Percentiles rank a stretch among this genome's conserved stretches.
Conservation (phyloP, 1,140 invertebrate species). For the Lepidurus arcticus region DNA sequence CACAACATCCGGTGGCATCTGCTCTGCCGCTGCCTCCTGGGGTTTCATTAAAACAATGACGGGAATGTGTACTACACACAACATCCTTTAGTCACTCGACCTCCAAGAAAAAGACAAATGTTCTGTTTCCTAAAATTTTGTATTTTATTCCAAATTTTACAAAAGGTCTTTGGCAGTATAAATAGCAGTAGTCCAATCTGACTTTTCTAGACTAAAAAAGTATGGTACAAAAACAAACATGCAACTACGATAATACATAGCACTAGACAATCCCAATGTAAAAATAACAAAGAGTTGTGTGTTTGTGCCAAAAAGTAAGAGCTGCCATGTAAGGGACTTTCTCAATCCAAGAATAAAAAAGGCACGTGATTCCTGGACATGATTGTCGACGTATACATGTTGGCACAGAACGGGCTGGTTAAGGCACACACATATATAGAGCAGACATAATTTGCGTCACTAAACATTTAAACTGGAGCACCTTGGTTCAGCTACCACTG, state of each 20-base stretch:
- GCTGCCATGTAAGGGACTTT: conserved; percentile 14
- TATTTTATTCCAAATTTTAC: conserved; percentile 19
- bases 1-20: conserved; percentile 20
- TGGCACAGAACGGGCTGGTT: not conserved
- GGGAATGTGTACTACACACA: not conserved
- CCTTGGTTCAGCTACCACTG: not conserved
- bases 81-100: not conserved
- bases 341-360: not conserved
- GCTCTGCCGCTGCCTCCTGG: not conserved
- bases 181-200: not conserved
- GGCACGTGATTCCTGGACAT: not conserved
- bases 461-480: not conserved
- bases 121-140: not conserved
- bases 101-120: not conserved
- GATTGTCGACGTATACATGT: not conserved
- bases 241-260: not conserved
- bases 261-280: not conserved
- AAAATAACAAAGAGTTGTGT: not conserved
- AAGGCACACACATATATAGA: not conserved
- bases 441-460: not conserved
- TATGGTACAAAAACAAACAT: conserved; percentile 9
- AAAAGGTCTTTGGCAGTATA: conserved; percentile 17
- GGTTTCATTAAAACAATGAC: not conserved
- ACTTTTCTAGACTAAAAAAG: not conserved
- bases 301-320: not conserved